These are phyloP conservation scores for Drosophila mercatorum DNA, from an alignment of 2,888 invertebrate species.

Conservation along the genomic window DNA sequence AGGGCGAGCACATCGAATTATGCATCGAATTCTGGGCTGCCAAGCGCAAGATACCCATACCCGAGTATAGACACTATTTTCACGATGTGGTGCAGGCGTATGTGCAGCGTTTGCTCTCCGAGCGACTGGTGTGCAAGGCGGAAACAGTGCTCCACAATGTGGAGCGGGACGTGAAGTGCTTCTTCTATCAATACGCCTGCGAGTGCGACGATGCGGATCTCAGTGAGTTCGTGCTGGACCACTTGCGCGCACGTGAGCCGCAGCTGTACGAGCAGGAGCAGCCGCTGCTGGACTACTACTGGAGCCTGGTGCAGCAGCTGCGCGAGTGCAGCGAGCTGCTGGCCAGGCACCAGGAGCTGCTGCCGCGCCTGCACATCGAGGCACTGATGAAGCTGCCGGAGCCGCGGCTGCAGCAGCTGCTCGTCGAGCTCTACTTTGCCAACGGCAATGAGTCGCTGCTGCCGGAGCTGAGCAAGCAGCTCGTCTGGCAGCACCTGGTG, in stretches of 20 bases:
- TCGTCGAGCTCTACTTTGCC: conserved; percentile 83
- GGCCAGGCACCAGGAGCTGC: conserved; percentile 36
- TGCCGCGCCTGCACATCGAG: conserved; percentile 79
- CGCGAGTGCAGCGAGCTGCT: conserved; percentile 60
- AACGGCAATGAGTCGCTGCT: conserved; percentile 78
- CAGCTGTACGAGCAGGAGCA: conserved; percentile 72
- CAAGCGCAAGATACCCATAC: conserved; percentile 66
- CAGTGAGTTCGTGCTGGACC: conserved; percentile 88
- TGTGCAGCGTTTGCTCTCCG: conserved; percentile 81
- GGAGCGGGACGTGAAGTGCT: conserved; percentile 79
- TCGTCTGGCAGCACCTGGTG: conserved; percentile 82
- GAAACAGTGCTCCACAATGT: conserved; percentile 81
- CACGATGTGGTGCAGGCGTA: conserved; percentile 82
- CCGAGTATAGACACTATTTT: conserved; percentile 79
- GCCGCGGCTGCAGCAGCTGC: conserved; percentile 71
- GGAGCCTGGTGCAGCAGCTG: conserved; percentile 77
- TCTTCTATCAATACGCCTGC: conserved; percentile 86
- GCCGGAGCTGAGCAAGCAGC: conserved; percentile 79
- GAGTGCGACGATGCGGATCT: conserved; percentile 87
- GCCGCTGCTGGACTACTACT: conserved; percentile 76
- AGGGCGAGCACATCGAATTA: conserved; percentile 83
- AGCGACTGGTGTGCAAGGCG: conserved; percentile 82
- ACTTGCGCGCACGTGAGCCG: conserved; percentile 86
- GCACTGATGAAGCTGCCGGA: conserved; percentile 81
- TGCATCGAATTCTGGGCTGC: conserved; percentile 82